These are phyloP conservation scores for Ictidomys tridecemlineatus DNA, from an alignment of 2,113 vertebrate species.

Conservation along the genomic window DNA sequence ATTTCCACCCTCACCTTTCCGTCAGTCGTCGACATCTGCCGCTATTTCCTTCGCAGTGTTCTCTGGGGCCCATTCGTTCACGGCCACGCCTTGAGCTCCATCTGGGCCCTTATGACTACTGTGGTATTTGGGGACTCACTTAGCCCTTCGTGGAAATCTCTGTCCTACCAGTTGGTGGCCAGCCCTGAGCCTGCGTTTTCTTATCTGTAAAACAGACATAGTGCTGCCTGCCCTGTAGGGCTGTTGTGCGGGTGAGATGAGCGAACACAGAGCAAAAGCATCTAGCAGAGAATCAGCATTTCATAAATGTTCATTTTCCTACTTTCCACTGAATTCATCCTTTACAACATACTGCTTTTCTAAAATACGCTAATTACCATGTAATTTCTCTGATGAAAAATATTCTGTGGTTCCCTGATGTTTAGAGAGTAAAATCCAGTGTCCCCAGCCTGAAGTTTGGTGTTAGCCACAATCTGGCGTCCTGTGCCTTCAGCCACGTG, in stretches of 20 bases:
- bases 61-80: background rate
- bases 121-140: background rate
- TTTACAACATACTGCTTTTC: background rate
- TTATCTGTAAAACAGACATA: background rate
- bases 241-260: background rate
- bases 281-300: background rate
- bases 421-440: background rate
- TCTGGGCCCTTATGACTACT: background rate
- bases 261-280: background rate
- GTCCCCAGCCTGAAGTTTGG: background rate
- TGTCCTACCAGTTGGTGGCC: background rate
- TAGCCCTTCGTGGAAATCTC: conserved; percentile 16
- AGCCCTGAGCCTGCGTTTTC: background rate
- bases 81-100: background rate
- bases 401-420: background rate
- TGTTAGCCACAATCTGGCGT: background rate
- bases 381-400: conserved; percentile 2
- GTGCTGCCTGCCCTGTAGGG: background rate
- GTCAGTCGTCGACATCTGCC: background rate
- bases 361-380: background rate
- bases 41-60: background rate
- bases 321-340: background rate
- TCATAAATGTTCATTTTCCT: background rate
- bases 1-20: background rate
- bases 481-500: background rate